Percentiles rank a stretch among this genome's conserved stretches.
phyloP scores from a whole-genome alignment of 1,140 invertebrate species.

The Lepeophtheirus salmonis region DNA sequence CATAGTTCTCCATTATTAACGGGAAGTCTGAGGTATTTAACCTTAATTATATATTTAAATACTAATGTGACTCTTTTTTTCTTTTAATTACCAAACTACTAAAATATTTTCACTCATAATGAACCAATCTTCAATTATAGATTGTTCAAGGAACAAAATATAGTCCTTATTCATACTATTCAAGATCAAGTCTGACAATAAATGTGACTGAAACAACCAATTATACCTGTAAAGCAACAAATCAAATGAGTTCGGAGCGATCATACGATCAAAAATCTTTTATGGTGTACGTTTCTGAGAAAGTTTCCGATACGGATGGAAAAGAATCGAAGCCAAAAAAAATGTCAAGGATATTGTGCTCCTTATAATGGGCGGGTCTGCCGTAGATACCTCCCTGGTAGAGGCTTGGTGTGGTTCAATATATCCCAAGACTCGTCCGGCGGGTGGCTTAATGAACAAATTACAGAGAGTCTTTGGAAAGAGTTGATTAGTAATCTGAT shows the following conservation, averaged over 20 bases:
- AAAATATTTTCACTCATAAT: not conserved
- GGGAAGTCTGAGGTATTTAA: constrained; percentile 3
- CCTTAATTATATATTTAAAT: not conserved
- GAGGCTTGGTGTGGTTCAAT: constrained; percentile 61
- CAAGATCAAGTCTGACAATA: constrained; percentile 24
- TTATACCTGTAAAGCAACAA: constrained; percentile 26
- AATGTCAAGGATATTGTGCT: constrained; percentile 47
- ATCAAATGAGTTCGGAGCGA: constrained; percentile 20
- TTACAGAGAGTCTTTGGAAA: constrained; percentile 56
- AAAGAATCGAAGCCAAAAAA: no score
- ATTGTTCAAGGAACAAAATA: constrained; percentile 21
- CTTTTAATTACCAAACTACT: not conserved
- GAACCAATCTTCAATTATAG: constrained; percentile 17
- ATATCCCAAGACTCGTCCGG: constrained; percentile 37
- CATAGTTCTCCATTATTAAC: not conserved
- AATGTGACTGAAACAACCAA: constrained; percentile 25
- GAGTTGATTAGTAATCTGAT: constrained; percentile 56
- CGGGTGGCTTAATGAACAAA: constrained; percentile 60
- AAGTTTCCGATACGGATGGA: no score
- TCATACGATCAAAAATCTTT: constrained; percentile 18
- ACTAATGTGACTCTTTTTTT: not conserved
- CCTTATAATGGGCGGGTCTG: constrained; percentile 73
- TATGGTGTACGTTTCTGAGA: constrained; percentile 5
- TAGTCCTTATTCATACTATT: constrained; percentile 20
- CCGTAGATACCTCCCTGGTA: constrained; percentile 48